Base-by-base conservation (phyloP, 2,113 vertebrate genomes). In the Orthonyx spaldingii region DNA sequence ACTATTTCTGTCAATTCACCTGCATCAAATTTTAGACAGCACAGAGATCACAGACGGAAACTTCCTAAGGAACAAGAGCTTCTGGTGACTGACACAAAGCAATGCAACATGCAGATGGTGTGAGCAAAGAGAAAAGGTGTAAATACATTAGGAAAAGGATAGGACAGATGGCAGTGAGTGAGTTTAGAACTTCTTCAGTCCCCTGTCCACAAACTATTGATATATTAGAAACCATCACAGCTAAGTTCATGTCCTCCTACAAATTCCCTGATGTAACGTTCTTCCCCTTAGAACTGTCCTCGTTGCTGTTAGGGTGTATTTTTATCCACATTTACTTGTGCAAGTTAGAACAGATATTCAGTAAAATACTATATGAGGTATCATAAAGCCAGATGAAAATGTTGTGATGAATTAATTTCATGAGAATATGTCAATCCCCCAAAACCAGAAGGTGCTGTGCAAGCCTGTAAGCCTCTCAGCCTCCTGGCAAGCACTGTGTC, bases 61-160 rank as follows among this genome's bases (percentile, higher is more conserved):
- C 16, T 33, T 30, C 27, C 16, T 47, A 35, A 80, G 50, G 78
- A 90, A 27, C 4, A 14, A 26, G 22, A 59, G 2, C n/a, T 80
- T 76, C 53, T 69, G 33, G 16, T 27, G 35, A 26, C 32, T n/a
- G 59, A 52, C 21, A 47, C 11, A 60, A 75, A 79, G 49, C 28
- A 49, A 15, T 10, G 32, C 41, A 80, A 61, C 0, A 0, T 35
- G 37, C n/a, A 68, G 39, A 20, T 13, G 42, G 6, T 8, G 11
- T 33, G 23, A 65, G 22, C 37, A 69, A 64, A 26, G 5, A 65
- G 33, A 39, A 47, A 80, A 93, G 33, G 7, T 65, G 23, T 63
- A 75, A 84, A 63, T 33, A 68, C 1, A 0, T 22, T 15, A 69
- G 13, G 16, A 61, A 84, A 88, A 72, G 10, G 14, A 41, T 2